phyloP scores from a whole-genome alignment of 2,113 vertebrate species.

The Halichoeres trimaculatus region DNA sequence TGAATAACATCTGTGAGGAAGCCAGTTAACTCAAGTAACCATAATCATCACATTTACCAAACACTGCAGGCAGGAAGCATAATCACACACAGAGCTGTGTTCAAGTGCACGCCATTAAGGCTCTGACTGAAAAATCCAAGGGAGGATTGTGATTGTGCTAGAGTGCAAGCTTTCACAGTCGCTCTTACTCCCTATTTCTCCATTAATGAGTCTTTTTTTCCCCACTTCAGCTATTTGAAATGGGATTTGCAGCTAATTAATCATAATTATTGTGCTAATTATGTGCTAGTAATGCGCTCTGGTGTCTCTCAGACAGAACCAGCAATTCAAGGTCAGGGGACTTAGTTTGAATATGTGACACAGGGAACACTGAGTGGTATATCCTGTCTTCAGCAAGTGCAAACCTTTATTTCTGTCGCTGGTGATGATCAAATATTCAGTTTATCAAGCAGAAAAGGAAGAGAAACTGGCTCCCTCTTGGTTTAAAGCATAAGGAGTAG shows the following conservation, averaged over 20 bases:
- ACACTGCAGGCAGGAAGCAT: conserved; percentile 56
- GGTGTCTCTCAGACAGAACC: conserved; percentile 62
- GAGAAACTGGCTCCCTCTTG: neutral
- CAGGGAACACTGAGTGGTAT: conserved; percentile 22
- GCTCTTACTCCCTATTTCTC: conserved; percentile 31
- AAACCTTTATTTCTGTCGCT: conserved; percentile 5
- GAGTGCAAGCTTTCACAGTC: conserved; percentile 63
- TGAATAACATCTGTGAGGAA: conserved; percentile 30
- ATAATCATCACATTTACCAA: conserved; percentile 66
- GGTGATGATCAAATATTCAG: neutral
- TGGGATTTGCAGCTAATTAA: conserved; percentile 80
- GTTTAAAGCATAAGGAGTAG: neutral
- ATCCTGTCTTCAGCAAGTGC: conserved; percentile 1
- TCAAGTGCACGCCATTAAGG: conserved; percentile 56
- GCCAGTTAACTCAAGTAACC: conserved; percentile 43
- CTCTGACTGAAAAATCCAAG: conserved; percentile 45
- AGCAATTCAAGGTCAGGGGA: conserved; percentile 71
- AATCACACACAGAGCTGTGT: conserved; percentile 55
- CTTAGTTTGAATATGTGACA: conserved; percentile 70
- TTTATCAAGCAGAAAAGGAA: neutral
- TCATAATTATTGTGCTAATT: conserved; percentile 82
- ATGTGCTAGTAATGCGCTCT: conserved; percentile 62
- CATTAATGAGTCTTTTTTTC: conserved; percentile 45
- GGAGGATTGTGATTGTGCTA: conserved; percentile 56
- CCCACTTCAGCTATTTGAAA: conserved; percentile 69